These are phyloP conservation scores for Beris chalybata DNA, from an alignment of 2,888 invertebrate genomes.

Conservation along the genomic window DNA sequence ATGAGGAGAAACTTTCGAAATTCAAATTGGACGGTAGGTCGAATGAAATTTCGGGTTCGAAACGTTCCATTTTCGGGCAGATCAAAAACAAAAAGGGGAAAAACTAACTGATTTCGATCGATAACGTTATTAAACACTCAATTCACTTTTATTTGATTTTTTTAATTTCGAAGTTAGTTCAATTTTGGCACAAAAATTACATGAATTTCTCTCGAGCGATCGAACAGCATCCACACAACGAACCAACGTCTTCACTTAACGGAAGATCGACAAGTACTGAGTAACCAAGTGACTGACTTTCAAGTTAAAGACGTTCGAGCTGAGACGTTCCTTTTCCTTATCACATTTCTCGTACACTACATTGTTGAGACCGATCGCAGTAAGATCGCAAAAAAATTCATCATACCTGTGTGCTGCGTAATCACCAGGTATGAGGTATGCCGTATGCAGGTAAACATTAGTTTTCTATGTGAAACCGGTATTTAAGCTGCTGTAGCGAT, in stretches of 20 bases:
- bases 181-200: neutral
- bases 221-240: conserved; percentile 2
- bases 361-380: too few relatives aligned
- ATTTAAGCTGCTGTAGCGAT: too few relatives aligned
- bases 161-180: neutral
- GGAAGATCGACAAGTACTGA: conserved; percentile 21
- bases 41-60: conserved; percentile 50
- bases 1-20: conserved; percentile 49
- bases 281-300: conserved; percentile 11
- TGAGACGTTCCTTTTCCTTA: conserved; percentile 19
- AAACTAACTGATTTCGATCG: neutral
- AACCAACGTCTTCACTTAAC: conserved; percentile 21
- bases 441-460: too few relatives aligned
- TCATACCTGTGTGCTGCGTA: too few relatives aligned
- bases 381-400: too few relatives aligned
- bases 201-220: conserved; percentile 3
- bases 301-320: neutral
- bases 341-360: neutral
- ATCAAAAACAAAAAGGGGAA: neutral
- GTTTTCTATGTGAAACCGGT: too few relatives aligned
- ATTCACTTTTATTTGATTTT: neutral
- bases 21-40: conserved; percentile 51
- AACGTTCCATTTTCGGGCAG: conserved; percentile 46
- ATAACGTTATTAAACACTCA: neutral
- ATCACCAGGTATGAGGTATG: too few relatives aligned